Evolutionary conservation across 1,140 invertebrate species (phyloP).

Genomic region (Brachionus manjavacas): DNA sequence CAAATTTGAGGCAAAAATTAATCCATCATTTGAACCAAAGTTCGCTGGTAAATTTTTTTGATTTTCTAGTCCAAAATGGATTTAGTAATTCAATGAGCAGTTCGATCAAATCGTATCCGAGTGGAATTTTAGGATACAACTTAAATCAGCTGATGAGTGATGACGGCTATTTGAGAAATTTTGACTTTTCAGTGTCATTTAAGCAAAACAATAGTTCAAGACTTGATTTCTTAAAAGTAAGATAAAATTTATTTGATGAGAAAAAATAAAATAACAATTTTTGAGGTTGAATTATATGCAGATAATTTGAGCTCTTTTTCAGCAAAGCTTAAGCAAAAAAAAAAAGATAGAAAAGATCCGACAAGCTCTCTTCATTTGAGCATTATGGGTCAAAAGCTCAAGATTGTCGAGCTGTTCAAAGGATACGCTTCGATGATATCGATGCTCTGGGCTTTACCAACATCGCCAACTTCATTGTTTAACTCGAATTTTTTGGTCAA

Average conservation of each 20-base stretch:
- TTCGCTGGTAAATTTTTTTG: background rate
- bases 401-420: background rate
- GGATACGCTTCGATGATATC: background rate
- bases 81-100: background rate
- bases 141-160: background rate
- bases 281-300: background rate
- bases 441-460: background rate
- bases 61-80: constrained; percentile 1
- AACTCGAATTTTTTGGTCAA: background rate
- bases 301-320: background rate
- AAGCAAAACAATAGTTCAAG: background rate
- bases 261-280: background rate
- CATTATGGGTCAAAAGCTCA: constrained; percentile 10
- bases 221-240: background rate
- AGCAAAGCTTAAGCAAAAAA: background rate
- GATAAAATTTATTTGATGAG: background rate
- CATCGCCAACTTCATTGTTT: background rate
- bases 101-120: background rate
- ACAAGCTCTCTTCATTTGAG: background rate
- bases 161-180: background rate
- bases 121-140: background rate
- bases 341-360: background rate
- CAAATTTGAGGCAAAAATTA: background rate
- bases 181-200: background rate
- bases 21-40: background rate